Evolutionary conservation across 2,113 vertebrate species (phyloP).

Genomic region (Acanthochromis polyacanthus): DNA sequence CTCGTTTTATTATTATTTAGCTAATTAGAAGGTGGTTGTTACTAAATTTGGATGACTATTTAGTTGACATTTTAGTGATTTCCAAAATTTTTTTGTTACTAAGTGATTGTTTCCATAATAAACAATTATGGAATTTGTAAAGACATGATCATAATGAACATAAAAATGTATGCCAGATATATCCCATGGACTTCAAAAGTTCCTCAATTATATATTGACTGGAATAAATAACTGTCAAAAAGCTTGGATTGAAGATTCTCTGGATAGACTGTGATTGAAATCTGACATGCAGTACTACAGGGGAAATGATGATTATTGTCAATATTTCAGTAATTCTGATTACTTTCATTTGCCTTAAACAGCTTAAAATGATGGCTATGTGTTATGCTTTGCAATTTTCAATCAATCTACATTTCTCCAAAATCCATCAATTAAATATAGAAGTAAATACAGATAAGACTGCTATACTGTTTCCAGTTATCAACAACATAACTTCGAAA

Average conservation of each 20-base stretch:
- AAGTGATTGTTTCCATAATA: too few relatives aligned
- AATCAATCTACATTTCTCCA: background rate
- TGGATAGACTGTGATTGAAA: constrained; percentile 46
- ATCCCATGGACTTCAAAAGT: too few relatives aligned
- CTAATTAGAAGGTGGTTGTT: too few relatives aligned
- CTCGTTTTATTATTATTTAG: too few relatives aligned
- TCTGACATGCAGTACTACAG: constrained; percentile 10
- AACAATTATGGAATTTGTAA: too few relatives aligned
- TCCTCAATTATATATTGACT: too few relatives aligned
- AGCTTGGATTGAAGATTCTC: constrained; percentile 5
- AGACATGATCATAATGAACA: too few relatives aligned
- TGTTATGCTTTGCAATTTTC: background rate
- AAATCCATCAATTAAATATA: background rate
- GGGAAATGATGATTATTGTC: constrained; percentile 10
- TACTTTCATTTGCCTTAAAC: constrained; percentile 27
- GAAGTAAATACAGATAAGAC: background rate
- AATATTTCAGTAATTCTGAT: constrained; percentile 17
- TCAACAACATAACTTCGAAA: background rate
- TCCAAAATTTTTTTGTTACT: too few relatives aligned
- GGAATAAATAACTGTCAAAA: constrained; percentile 19
- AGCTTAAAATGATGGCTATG: constrained; percentile 15
- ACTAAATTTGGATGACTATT: too few relatives aligned
- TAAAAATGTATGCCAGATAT: too few relatives aligned
- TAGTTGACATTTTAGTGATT: too few relatives aligned
- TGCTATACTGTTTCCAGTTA: too few relatives aligned